Evolutionary conservation across 2,797 vertebrate species (phyloP).

Genomic region (Denticeps clupeoides): DNA sequence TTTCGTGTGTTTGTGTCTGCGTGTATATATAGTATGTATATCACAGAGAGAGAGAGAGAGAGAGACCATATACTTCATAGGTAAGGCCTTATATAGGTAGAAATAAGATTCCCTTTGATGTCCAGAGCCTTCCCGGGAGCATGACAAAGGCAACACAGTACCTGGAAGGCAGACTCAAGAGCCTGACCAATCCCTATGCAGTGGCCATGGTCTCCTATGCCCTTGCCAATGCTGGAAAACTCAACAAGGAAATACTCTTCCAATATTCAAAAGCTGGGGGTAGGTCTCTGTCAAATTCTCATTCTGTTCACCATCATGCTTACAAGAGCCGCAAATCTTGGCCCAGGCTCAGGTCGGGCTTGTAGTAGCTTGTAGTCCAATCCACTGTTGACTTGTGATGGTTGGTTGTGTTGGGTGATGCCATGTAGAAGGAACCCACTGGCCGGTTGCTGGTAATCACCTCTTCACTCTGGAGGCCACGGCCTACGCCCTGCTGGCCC

Average conservation of each 20-base stretch:
- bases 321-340: background rate
- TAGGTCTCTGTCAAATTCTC: too few species aligned
- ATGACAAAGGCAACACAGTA: slow-evolving; percentile 51
- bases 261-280: background rate
- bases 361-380: background rate
- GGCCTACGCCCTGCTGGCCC: slow-evolving; percentile 70
- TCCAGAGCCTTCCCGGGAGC: slow-evolving; percentile 47
- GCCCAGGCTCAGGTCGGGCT: too few species aligned
- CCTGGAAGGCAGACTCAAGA: slow-evolving; percentile 42
- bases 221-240: slow-evolving; percentile 48
- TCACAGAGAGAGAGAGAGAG: too few species aligned
- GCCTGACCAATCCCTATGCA: slow-evolving; percentile 59
- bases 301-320: background rate
- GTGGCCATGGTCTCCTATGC: slow-evolving; percentile 70
- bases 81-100: too few species aligned
- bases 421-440: slow-evolving; percentile 33
- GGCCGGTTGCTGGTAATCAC: slow-evolving; percentile 39
- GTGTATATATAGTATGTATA: too few species aligned
- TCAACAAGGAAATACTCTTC: slow-evolving; percentile 25
- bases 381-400: background rate
- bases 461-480: slow-evolving; percentile 68
- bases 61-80: too few species aligned
- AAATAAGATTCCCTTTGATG: too few species aligned
- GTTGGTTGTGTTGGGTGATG: background rate
- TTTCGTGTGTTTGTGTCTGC: too few species aligned